A percentile compares a stretch with the other conserved stretches of the same genome.
Conservation (phyloP, 2,113 vertebrate species). For the Tautogolabrus adspersus region DNA sequence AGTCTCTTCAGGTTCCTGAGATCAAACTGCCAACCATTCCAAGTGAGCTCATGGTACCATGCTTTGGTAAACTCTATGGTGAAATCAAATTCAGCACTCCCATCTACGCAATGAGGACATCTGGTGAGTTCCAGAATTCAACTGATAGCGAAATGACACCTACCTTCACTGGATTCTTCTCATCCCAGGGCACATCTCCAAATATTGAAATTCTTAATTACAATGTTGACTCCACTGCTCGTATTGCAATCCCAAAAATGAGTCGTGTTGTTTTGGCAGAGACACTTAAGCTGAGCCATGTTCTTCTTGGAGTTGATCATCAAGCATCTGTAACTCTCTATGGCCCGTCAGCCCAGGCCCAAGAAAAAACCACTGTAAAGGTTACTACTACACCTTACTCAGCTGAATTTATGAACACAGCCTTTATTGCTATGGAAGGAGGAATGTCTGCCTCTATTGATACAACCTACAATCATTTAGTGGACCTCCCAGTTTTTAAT, state of each 20-base stretch:
- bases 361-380: constrained; percentile 83
- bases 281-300: constrained; percentile 84
- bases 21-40: constrained; percentile 84
- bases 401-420: constrained; percentile 70
- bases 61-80: constrained; percentile 88
- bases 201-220: constrained; percentile 85
- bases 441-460: constrained; percentile 84
- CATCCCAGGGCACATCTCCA: constrained; percentile 83
- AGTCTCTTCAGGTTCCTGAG: constrained; percentile 74
- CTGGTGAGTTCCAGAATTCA: constrained; percentile 79
- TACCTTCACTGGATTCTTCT: constrained; percentile 80
- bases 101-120: constrained; percentile 84
- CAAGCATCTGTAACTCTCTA: constrained; percentile 80
- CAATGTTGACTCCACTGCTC: constrained; percentile 84
- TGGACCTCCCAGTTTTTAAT: constrained; percentile 81
- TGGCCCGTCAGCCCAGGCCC: constrained; percentile 79
- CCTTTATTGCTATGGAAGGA: constrained; percentile 82
- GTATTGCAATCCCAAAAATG: constrained; percentile 67
- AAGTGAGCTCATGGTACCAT: constrained; percentile 82
- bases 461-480: constrained; percentile 84
- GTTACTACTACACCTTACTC: constrained; percentile 81
- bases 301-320: constrained; percentile 83
- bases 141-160: constrained; percentile 1
- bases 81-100: constrained; percentile 87
- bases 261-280: constrained; percentile 66